Evolutionary conservation across 92 coral and sea anemone species (phyloP).

Genomic region (Diadumene lineata): DNA sequence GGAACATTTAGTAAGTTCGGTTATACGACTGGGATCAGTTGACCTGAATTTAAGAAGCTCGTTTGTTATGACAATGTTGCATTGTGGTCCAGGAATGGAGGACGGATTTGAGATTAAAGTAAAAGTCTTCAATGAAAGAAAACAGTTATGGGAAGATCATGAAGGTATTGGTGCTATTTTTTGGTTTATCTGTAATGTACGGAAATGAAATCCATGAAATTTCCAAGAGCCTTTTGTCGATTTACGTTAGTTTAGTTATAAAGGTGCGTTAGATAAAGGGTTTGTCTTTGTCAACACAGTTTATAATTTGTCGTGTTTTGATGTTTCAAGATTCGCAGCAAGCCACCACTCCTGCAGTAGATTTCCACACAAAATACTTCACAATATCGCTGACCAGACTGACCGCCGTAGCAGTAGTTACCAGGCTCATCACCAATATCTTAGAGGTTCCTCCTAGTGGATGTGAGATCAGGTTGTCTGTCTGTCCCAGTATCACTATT

Average conservation of each 20-base stretch:
- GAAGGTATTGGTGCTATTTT: conserved; percentile 6
- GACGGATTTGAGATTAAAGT: conserved; percentile 7
- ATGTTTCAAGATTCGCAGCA: conserved; percentile 9
- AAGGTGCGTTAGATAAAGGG: too few relatives aligned
- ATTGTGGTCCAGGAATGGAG: conserved; percentile 2
- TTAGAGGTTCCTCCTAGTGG: conserved; percentile 13
- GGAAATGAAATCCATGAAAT: too few relatives aligned
- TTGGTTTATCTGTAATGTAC: too few relatives aligned
- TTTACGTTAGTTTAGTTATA: too few relatives aligned
- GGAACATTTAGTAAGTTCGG: conserved; percentile 39
- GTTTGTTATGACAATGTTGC: neutral
- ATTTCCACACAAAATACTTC: neutral
- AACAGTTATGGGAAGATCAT: neutral
- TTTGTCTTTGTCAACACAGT: neutral
- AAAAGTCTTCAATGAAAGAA: conserved; percentile 7
- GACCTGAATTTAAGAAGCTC: neutral
- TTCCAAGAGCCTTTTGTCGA: too few relatives aligned
- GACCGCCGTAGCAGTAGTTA: conserved; percentile 10
- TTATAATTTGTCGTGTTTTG: neutral
- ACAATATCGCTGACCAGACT: neutral
- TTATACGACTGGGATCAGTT: conserved; percentile 25
- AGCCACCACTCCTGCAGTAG: neutral
- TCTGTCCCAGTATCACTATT: neutral
- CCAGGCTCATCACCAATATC: conserved; percentile 11
- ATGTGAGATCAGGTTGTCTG: conserved; percentile 2